These are phyloP conservation scores for Danio albolineatus DNA, from an alignment of 2,797 vertebrate species.

Conservation along the genomic window DNA sequence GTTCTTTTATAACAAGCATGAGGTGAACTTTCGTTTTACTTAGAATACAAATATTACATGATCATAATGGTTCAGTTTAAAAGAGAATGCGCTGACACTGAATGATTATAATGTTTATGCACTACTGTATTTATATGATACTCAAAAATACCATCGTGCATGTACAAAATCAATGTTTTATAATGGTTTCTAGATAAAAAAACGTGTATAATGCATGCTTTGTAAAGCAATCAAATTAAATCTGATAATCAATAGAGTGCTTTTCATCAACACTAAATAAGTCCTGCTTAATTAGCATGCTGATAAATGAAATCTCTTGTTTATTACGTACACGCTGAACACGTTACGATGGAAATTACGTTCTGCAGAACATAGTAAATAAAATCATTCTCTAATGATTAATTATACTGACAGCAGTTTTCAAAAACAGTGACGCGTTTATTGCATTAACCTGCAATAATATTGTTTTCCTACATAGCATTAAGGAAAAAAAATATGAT, in stretches of 20 bases:
- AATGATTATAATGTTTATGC: neutral
- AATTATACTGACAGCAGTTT: neutral
- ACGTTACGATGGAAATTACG: neutral
- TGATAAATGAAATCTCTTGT: neutral
- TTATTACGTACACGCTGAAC: neutral
- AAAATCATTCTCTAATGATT: neutral
- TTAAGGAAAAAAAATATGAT: neutral
- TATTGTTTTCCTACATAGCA: neutral
- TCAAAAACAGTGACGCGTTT: neutral
- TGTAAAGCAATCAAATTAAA: neutral
- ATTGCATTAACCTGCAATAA: neutral
- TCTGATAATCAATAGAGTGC: neutral
- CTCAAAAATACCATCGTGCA: neutral
- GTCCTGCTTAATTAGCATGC: neutral
- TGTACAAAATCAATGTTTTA: neutral
- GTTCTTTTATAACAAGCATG: neutral
- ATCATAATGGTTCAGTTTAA: neutral
- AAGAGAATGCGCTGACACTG: neutral
- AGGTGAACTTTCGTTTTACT: constrained; percentile 1
- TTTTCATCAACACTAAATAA: neutral
- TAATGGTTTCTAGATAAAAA: neutral
- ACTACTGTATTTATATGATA: neutral
- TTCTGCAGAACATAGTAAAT: neutral
- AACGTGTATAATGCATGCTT: neutral
- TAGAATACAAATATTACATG: neutral